A percentile compares a stretch with the other conserved stretches of the same genome.
Conservation (phyloP, 1,140 invertebrate species). For the Riptortus pedestris region DNA sequence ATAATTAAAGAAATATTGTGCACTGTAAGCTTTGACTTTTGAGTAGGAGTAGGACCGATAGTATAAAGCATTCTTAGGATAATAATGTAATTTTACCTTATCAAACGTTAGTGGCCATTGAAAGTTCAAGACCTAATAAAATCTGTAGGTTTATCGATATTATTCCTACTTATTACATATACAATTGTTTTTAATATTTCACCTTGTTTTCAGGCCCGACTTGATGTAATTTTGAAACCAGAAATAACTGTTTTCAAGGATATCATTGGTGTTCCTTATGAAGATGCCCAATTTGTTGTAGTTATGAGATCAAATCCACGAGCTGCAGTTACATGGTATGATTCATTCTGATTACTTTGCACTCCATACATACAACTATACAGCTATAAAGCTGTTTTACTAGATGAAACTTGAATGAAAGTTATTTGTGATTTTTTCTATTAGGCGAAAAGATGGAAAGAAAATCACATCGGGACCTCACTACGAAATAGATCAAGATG, state of each 20-base stretch:
- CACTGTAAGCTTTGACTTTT: too few relatives aligned
- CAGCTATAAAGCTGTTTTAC: background rate
- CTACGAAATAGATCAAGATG: slow-evolving; percentile 50
- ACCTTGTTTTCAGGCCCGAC: slow-evolving; percentile 43
- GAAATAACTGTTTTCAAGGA: slow-evolving; percentile 64
- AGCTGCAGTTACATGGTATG: slow-evolving; percentile 62
- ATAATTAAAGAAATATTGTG: too few relatives aligned
- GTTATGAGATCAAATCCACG: slow-evolving; percentile 66
- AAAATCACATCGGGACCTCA: slow-evolving; percentile 45
- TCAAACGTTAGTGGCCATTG: too few relatives aligned
- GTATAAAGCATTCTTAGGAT: too few relatives aligned
- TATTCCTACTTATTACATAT: too few relatives aligned
- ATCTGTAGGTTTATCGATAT: too few relatives aligned
- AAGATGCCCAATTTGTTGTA: slow-evolving; percentile 57
- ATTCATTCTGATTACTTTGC: slow-evolving; percentile 25
- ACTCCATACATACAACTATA: background rate
- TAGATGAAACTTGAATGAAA: too few relatives aligned
- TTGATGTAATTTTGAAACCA: slow-evolving; percentile 63
- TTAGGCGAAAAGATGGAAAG: slow-evolving; percentile 49
- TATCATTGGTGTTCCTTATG: slow-evolving; percentile 56
- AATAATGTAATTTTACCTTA: too few relatives aligned
- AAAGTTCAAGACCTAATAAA: too few relatives aligned
- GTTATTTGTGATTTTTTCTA: slow-evolving; percentile 16
- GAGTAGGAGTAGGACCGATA: too few relatives aligned
- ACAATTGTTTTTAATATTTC: background rate